phyloP scores from a whole-genome alignment of 1,140 invertebrate genomes.

The Drosophila burlai region DNA sequence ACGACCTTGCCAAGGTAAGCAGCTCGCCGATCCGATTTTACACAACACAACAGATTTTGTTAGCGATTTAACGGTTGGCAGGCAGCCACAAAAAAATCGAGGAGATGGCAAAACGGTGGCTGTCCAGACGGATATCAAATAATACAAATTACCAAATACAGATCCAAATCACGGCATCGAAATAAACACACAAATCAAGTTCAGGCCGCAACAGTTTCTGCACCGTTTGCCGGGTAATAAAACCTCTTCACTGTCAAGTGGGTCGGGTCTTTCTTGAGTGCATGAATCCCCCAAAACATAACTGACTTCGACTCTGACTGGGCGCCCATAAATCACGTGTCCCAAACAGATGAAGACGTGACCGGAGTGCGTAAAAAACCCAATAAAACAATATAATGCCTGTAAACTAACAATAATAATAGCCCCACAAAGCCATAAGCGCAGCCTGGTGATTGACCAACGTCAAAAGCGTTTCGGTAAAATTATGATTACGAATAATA shows the following conservation, averaged over 20 bases:
- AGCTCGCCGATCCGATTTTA: constrained; percentile 30
- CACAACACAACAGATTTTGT: constrained; percentile 2
- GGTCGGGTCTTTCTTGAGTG: constrained; percentile 7
- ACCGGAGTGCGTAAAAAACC: constrained; percentile 47
- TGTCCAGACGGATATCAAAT: constrained; percentile 30
- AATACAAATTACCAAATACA: constrained; percentile 46
- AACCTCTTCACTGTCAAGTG: constrained; percentile 64
- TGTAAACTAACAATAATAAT: constrained; percentile 60
- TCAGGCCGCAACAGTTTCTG: constrained; percentile 44
- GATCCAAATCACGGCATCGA: constrained; percentile 43
- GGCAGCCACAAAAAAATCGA: constrained; percentile 17
- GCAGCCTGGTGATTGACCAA: constrained; percentile 34
- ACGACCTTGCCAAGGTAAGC: constrained; percentile 63
- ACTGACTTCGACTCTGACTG: constrained; percentile 26
- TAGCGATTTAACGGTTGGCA: constrained; percentile 32
- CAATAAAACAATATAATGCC: constrained; percentile 57
- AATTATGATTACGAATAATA: constrained; percentile 32
- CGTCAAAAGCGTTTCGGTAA: constrained; percentile 20
- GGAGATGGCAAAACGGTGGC: constrained; percentile 25
- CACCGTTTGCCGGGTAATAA: constrained; percentile 42
- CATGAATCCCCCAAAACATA: constrained; percentile 3
- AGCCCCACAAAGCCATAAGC: constrained; percentile 15
- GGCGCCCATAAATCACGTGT: constrained; percentile 70
- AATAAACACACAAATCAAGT: constrained; percentile 56
- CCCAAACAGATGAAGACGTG: constrained; percentile 63